Evolutionary conservation across 2,888 invertebrate species (phyloP).

Genomic region (Mycalesis mineus): DNA sequence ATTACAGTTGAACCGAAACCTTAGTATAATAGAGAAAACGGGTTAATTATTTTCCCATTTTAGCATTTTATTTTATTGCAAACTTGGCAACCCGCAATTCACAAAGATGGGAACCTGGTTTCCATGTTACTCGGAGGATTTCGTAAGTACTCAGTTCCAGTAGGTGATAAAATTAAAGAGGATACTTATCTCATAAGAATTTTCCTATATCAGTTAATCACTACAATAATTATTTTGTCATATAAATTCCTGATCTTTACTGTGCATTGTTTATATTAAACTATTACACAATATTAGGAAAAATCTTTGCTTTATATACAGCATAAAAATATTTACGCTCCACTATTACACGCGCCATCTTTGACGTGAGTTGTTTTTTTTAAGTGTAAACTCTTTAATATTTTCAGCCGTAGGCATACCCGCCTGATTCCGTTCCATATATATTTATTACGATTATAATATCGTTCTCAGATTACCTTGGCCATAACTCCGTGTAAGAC

Average conservation of each 20-base stretch:
- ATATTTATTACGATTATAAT: slow-evolving; percentile 14
- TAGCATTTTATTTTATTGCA: too few relatives aligned
- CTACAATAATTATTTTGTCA: slow-evolving; percentile 2
- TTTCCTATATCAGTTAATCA: neutral
- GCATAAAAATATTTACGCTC: slow-evolving; percentile 11
- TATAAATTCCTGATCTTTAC: neutral
- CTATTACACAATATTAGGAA: slow-evolving; percentile 29
- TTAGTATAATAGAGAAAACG: too few relatives aligned
- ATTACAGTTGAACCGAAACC: too few relatives aligned
- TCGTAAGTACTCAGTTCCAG: too few relatives aligned
- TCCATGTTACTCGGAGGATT: too few relatives aligned
- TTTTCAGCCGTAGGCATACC: slow-evolving; percentile 4
- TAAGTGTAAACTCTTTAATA: neutral
- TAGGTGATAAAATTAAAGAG: too few relatives aligned
- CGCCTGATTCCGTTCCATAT: slow-evolving; percentile 17
- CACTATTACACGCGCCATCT: slow-evolving; percentile 27
- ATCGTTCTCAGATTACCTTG: slow-evolving; percentile 55
- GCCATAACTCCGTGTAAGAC: slow-evolving; percentile 41
- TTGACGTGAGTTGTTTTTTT: slow-evolving; percentile 10
- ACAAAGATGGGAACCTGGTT: too few relatives aligned
- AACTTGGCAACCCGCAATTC: too few relatives aligned
- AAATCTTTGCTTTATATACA: slow-evolving; percentile 22
- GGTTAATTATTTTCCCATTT: too few relatives aligned
- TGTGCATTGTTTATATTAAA: neutral
- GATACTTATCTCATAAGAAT: neutral